A percentile compares a stretch with the other conserved stretches of the same genome.
phyloP scores from a whole-genome alignment of 2,113 vertebrate genomes.

The Chroicocephalus ridibundus region DNA sequence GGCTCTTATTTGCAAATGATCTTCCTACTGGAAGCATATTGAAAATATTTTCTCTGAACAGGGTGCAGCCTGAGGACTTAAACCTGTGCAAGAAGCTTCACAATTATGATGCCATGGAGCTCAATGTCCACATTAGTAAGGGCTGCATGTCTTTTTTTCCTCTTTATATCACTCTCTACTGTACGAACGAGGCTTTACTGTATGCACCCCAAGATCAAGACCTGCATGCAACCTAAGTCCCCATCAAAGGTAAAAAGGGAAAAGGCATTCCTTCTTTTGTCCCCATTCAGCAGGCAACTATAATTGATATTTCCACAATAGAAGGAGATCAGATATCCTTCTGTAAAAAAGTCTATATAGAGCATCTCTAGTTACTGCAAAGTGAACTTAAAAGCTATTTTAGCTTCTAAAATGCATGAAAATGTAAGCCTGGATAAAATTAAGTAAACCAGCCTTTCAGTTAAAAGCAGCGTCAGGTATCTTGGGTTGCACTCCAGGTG shows the following conservation, averaged over 20 bases:
- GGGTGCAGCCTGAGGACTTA: neutral
- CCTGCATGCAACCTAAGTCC: neutral
- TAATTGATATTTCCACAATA: neutral
- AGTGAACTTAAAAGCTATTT: neutral
- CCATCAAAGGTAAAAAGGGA: neutral
- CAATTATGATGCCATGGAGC: neutral
- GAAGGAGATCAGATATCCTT: neutral
- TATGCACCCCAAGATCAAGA: neutral
- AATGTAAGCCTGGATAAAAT: neutral
- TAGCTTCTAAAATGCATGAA: neutral
- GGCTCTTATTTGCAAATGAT: neutral
- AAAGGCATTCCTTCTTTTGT: neutral
- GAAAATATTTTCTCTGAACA: neutral
- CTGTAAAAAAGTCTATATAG: neutral
- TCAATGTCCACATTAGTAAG: neutral
- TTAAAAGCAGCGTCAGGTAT: neutral
- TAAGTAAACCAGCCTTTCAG: neutral
- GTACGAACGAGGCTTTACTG: neutral
- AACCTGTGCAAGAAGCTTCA: neutral
- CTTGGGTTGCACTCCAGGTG: rapidly evolving
- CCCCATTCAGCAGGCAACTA: neutral
- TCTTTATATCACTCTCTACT: neutral
- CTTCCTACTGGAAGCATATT: neutral
- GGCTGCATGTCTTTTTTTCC: neutral
- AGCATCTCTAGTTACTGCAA: neutral